Evolutionary conservation across 2,888 invertebrate genomes (phyloP), one percentile per base, ranked within the genome.

Genomic region (Drosophila cracens): DNA sequence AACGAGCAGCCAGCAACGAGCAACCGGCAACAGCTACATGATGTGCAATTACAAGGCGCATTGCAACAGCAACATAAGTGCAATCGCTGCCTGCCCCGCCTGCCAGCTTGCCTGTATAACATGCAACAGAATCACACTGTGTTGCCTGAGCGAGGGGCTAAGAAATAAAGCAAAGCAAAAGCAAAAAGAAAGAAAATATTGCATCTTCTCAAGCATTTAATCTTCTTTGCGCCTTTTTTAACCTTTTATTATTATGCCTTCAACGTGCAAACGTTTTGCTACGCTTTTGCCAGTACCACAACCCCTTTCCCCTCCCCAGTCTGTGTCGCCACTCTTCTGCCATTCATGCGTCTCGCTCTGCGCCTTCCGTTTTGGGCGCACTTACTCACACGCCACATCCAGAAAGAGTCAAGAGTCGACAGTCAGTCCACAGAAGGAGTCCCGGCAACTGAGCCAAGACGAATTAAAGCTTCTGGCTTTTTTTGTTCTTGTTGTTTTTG

Each of bases 131-230:
- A 38, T 48, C 64, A 43, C 38, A 36, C 43, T 27, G 6, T 25
- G 3, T 18, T 36, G 25, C 18, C 18, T 18, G 34, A 34, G 34
- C 11, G 31, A 10, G 2, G 34, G 43, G 53, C 40, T 38, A 18
- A 58, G 52, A 58, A 54, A 63, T 52, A 74, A 56, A 74, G 36
- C 51, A 61, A 78, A 73, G 52, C 36, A 49, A 62, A 25, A 62
- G 69, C 59, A 69, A 73, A 74, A 74, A 82, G 57, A 81, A 83
- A 79, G 70, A 83, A 89, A 87, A 90, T 83, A 87, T 83, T 88
- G 89, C 90, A 87, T 83, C 90, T 89, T 88, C 90, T 83, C 83
- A 81, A 91, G 91, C 90, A 85, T 90, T 90, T 91, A 90, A 90
- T 88, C 91, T 87, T 87, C 90, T 87, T 90, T 87, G 89, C 87